Conservation (phyloP, 2,113 vertebrate genomes). For the Atrichornis clamosus region DNA sequence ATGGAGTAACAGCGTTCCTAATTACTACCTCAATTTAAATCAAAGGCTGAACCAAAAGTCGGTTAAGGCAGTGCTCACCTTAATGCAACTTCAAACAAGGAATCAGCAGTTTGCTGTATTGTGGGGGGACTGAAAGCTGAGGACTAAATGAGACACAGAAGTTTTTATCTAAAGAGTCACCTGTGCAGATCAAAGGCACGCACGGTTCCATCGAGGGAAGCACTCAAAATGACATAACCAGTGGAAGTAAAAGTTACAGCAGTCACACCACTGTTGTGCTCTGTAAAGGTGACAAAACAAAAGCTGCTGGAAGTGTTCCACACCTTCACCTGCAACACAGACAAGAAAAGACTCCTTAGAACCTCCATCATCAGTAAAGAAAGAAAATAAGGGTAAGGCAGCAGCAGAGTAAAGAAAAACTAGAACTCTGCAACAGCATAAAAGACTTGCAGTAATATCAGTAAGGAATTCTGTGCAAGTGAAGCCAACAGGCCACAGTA, state of each 20-base stretch:
- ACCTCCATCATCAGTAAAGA: neutral
- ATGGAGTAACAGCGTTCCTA: neutral
- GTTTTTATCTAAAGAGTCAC: slow-evolving; percentile 52
- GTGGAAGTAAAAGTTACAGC: slow-evolving; percentile 85
- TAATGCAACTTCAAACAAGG: neutral
- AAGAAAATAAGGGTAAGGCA: neutral
- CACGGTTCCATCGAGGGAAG: slow-evolving; percentile 93
- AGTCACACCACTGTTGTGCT: slow-evolving; percentile 89
- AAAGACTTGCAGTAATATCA: neutral
- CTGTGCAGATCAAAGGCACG: slow-evolving; percentile 95
- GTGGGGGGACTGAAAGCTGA: neutral
- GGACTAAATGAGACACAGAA: neutral
- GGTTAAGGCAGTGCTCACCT: neutral
- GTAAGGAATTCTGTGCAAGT: neutral
- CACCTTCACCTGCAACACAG: slow-evolving; percentile 84
- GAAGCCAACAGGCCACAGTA: neutral
- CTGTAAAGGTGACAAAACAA: slow-evolving; percentile 95
- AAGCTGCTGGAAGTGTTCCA: slow-evolving; percentile 94
- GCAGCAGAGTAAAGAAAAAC: neutral
- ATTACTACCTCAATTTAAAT: neutral
- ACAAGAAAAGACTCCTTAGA: neutral
- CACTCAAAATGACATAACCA: slow-evolving; percentile 88
- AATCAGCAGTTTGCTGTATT: neutral
- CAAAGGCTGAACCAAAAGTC: neutral
- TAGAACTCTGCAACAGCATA: neutral